Evolutionary conservation across 2,797 vertebrate species (phyloP).

Genomic region (Propithecus deckenii): DNA sequence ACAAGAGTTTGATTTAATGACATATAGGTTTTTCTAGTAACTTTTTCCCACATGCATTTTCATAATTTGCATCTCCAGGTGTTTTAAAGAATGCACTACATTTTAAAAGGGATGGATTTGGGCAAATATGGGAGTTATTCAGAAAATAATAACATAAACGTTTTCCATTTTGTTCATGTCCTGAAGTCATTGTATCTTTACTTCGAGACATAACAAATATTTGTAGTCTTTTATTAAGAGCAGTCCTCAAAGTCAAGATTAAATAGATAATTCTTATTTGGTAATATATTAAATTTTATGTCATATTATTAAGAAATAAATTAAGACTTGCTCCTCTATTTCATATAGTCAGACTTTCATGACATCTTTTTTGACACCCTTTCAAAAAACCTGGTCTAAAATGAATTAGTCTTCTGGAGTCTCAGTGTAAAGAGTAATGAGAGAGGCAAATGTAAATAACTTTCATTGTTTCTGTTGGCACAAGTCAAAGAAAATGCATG

Average conservation of each 20-base stretch:
- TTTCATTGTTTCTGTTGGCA: conserved; percentile 49
- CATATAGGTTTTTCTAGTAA: background rate
- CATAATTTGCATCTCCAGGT: background rate
- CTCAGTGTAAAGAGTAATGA: conserved; percentile 29
- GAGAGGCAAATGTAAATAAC: conserved; percentile 72
- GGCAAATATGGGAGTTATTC: background rate
- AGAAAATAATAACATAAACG: conserved; percentile 23
- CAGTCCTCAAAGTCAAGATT: conserved; percentile 11
- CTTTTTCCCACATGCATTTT: background rate
- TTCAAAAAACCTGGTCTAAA: conserved; percentile 77
- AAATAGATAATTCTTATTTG: background rate
- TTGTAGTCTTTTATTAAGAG: background rate
- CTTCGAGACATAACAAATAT: background rate
- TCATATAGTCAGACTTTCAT: conserved; percentile 30
- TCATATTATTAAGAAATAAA: conserved; percentile 16
- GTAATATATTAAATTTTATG: background rate
- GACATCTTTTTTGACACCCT: background rate
- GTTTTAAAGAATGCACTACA: background rate
- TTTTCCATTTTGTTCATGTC: background rate
- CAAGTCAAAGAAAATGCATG: conserved; percentile 74
- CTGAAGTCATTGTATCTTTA: background rate
- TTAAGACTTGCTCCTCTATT: conserved; percentile 34
- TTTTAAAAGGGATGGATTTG: background rate
- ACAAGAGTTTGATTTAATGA: conserved; percentile 28
- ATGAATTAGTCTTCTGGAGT: conserved; percentile 68